Base-by-base conservation (phyloP, 1,140 invertebrate species). In the Drosophila orena region DNA sequence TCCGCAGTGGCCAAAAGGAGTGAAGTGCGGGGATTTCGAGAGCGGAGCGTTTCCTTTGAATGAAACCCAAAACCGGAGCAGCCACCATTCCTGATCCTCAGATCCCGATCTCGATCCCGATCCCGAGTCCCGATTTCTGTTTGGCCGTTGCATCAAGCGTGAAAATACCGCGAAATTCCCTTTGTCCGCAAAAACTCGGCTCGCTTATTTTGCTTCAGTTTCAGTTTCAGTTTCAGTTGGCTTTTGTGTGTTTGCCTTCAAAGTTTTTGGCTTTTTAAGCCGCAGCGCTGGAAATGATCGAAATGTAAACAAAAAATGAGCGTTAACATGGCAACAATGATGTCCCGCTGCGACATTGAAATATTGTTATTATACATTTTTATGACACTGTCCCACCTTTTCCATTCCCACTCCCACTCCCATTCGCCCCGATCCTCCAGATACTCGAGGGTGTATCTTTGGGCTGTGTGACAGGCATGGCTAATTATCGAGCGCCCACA, bases 281-380 rank as follows among this genome's bases (percentile, higher is more conserved):
- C 57, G 35, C 49, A 17, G 30, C 30, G 27, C 54, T 52, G 40
- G 54, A 75, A 78, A 83, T 79, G 71, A 84, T 77, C 58, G 72
- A 85, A 85, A 84, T 85, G 81, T 84, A 80, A 84, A 84, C 81
- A 85, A 81, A 90, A 81, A 90, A 79, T 76, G 81, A 89, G 90
- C 90, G 90, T 85, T 91, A 91, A 91, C 90, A 91, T 91, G 90
- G 90, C 79, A 91, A 91, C 90, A 91, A 91, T 91, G 83, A 88
- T 70, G 75, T 85, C 90, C 90, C 71, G 90, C 90, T 74, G 90
- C 58, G 90, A 78, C 90, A 89, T 78, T 91, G 90, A 91, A 85
- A 79, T 91, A 91, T 90, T 81, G 83, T 91, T 91, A 90, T 85
- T 91, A 76, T 89, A 70, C 65, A 86, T 85, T 91, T 91, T 88